Percentiles rank a stretch among this genome's conserved stretches.
phyloP scores from a whole-genome alignment of 2,113 vertebrate species.

The Uropsilus gracilis region DNA sequence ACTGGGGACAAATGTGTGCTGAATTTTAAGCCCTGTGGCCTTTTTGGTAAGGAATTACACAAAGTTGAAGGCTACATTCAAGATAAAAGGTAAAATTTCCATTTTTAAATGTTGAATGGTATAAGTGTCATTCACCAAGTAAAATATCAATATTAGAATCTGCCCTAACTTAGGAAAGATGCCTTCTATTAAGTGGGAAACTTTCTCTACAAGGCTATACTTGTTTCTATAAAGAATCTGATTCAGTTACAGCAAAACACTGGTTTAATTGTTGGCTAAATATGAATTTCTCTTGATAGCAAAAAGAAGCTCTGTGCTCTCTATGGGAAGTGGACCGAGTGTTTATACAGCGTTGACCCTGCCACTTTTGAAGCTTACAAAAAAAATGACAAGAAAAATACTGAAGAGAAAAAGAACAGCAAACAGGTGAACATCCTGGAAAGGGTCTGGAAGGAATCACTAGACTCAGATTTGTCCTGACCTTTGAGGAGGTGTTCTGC shows the following conservation, averaged over 20 bases:
- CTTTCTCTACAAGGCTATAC: neutral
- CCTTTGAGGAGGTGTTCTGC: neutral
- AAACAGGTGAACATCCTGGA: slow-evolving; percentile 88
- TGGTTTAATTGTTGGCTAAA: neutral
- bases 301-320: slow-evolving; percentile 96
- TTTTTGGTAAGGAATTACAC: slow-evolving; percentile 98
- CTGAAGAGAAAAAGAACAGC: slow-evolving; percentile 93
- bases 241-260: neutral
- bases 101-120: neutral
- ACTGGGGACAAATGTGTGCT: slow-evolving; percentile 96
- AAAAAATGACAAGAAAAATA: slow-evolving; percentile 93
- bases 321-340: slow-evolving; percentile 99
- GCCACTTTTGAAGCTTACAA: slow-evolving; percentile 92
- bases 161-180: neutral
- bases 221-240: slow-evolving; percentile 16
- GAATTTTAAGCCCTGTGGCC: slow-evolving; percentile 96
- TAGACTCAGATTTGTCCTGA: accelerated
- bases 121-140: neutral
- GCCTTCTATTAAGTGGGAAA: neutral
- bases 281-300: slow-evolving; percentile 83
- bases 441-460: accelerated
- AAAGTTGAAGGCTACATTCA: slow-evolving; percentile 99
- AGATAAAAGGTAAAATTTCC: slow-evolving; percentile 93
- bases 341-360: slow-evolving; percentile 93
- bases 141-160: neutral